A percentile compares a stretch with the other conserved stretches of the same genome.
These are phyloP conservation scores for Phylloscopus collybita DNA, from an alignment of 2,797 vertebrate species.

Conservation along the genomic window DNA sequence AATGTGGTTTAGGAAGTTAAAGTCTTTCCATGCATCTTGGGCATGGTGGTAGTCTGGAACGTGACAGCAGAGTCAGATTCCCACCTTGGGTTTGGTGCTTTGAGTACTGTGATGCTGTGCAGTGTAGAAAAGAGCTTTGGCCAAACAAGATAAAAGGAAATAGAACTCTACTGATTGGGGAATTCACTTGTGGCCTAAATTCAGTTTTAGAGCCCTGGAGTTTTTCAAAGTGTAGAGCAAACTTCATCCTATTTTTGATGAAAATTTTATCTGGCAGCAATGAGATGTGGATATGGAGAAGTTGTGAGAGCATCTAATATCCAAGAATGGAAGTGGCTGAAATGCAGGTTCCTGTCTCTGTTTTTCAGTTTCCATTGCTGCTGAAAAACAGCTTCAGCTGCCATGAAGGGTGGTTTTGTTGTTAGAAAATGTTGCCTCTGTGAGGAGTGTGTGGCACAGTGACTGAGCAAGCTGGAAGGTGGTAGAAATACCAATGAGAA, in stretches of 20 bases:
- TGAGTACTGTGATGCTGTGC: background rate
- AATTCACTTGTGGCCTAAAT: background rate
- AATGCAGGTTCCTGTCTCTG: background rate
- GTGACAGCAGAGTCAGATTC: background rate
- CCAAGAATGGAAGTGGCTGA: conserved; percentile 36
- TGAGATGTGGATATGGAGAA: background rate
- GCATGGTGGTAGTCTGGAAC: background rate
- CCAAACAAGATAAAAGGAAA: background rate
- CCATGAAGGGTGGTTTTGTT: background rate
- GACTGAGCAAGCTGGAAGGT: background rate
- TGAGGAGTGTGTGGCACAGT: background rate
- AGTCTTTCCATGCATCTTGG: background rate
- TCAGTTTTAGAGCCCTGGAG: background rate
- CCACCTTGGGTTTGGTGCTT: background rate
- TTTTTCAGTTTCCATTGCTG: background rate
- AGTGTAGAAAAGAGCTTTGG: background rate
- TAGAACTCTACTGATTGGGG: background rate
- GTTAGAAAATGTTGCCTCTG: conserved; percentile 11
- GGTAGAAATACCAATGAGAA: background rate
- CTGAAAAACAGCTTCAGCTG: conserved; percentile 29
- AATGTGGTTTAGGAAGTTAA: conserved; percentile 9
- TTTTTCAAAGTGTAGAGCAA: background rate
- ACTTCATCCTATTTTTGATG: background rate
- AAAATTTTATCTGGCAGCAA: background rate
- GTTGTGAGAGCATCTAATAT: background rate